Conservation (phyloP, 1,140 invertebrate species). For the Wiebesia pumilae region DNA sequence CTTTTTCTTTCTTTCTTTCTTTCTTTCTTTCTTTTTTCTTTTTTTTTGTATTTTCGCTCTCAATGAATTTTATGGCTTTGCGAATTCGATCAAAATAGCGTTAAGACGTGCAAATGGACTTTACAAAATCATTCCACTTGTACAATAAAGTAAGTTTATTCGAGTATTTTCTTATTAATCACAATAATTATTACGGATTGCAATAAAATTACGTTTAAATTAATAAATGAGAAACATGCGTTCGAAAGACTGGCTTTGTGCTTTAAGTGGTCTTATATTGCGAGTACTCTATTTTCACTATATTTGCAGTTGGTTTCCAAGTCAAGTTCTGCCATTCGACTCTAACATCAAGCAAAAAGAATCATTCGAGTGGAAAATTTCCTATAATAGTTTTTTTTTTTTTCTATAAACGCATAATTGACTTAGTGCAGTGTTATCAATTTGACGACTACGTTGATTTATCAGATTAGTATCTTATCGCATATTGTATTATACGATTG, state of each 20-base stretch:
- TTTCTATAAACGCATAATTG: neutral
- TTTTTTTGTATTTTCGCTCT: neutral
- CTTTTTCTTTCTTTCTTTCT: too few relatives aligned
- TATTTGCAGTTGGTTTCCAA: neutral
- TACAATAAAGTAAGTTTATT: too few relatives aligned
- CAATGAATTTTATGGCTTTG: neutral
- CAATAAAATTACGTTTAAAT: too few relatives aligned
- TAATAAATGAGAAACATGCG: too few relatives aligned
- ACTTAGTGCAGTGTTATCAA: neutral
- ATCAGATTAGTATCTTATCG: neutral
- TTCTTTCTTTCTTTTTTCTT: too few relatives aligned
- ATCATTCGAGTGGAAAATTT: neutral
- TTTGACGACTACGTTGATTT: neutral
- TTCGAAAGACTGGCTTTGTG: too few relatives aligned
- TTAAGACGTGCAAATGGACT: neutral
- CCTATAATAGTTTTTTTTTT: neutral
- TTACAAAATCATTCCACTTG: neutral
- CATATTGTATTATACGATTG: neutral
- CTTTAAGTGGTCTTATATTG: too few relatives aligned
- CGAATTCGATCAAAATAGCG: neutral
- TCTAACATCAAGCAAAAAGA: neutral
- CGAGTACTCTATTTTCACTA: too few relatives aligned
- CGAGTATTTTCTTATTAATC: too few relatives aligned
- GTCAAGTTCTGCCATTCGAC: neutral
- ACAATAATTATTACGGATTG: too few relatives aligned